Evolutionary conservation across 2,888 invertebrate species (phyloP), one percentile per base, ranked within the genome.

Genomic region (Acanthosepion esculentum): DNA sequence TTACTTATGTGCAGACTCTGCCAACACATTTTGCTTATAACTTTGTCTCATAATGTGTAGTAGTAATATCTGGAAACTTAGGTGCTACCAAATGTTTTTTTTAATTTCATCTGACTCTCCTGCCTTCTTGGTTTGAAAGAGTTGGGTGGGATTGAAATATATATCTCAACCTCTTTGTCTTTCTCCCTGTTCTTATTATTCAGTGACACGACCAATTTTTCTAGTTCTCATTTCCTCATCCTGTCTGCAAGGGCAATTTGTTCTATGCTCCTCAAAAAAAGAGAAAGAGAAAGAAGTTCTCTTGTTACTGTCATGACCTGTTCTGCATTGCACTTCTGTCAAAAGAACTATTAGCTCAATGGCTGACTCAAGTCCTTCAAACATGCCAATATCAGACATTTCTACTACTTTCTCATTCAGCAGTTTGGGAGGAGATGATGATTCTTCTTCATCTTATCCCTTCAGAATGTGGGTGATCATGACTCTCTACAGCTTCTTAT

Each of bases 231-330:
- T 78, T 78, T 78, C 78, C 78, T 78, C 78, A 78, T 78, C 78
- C 78, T 78, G 78, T n/a, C 78, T 78, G 78, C 78, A n/a, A 78
- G n/a, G 33, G 78, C n/a, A 78, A 78, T 78, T 78, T 78, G n/a
- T 78, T 10, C n/a, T 78, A 33, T 78, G 78, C n/a, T 78, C 78
- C 78, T n/a, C 78, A 33, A n/a, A n/a, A 78, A 78, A 41, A 2
- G 41, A 41, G 41, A 41, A 3, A 41, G 41, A 41, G 41, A 41
- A 41, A 41, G 41, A 41, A 33, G 59, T 59, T 78, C n/a, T 78
- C 78, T 78, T 78, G n/a, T 78, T 78, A 78, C 78, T n/a, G n/a
- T n/a, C 78, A 15, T 78, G 78, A 78, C n/a, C 78, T 78, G 78
- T n/a, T 78, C n/a, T 15, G n/a, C 78, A n/a, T n/a, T 78, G 78